Evolutionary conservation across 2,888 invertebrate species (phyloP).

Genomic region (Cryptus armator): DNA sequence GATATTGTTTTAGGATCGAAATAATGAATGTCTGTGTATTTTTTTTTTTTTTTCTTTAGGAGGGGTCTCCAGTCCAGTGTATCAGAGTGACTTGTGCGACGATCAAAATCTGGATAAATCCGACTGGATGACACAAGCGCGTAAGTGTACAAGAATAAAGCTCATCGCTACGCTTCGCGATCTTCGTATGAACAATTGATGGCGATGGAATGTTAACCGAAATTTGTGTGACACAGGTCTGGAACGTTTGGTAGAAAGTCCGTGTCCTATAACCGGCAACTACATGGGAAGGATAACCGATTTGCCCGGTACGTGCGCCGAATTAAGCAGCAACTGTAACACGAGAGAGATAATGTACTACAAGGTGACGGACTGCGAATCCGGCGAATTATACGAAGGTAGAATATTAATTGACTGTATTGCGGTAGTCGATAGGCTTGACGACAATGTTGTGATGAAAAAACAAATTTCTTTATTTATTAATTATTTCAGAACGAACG

Average conservation of each 20-base stretch:
- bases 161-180: too few species aligned
- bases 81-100: conserved; percentile 85
- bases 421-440: conserved; percentile 10
- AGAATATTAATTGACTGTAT: conserved; percentile 62
- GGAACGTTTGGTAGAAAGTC: conserved; percentile 85
- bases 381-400: conserved; percentile 88
- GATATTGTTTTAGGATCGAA: background rate
- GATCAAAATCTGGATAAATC: conserved; percentile 86
- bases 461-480: background rate
- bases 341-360: conserved; percentile 89
- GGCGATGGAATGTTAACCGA: background rate
- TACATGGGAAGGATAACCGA: conserved; percentile 89
- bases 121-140: conserved; percentile 88
- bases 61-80: conserved; percentile 80
- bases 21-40: conserved; percentile 2
- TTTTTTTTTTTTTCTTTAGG: conserved; percentile 75
- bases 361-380: conserved; percentile 88
- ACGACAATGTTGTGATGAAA: background rate
- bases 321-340: conserved; percentile 89
- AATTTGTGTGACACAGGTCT: conserved; percentile 78
- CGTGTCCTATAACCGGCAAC: conserved; percentile 89
- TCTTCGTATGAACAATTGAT: background rate
- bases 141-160: conserved; percentile 83
- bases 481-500: conserved; percentile 86
- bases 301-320: conserved; percentile 87